Base-by-base conservation (phyloP, 2,888 invertebrate genomes). In the Spatulosminthurus flaviceps region DNA sequence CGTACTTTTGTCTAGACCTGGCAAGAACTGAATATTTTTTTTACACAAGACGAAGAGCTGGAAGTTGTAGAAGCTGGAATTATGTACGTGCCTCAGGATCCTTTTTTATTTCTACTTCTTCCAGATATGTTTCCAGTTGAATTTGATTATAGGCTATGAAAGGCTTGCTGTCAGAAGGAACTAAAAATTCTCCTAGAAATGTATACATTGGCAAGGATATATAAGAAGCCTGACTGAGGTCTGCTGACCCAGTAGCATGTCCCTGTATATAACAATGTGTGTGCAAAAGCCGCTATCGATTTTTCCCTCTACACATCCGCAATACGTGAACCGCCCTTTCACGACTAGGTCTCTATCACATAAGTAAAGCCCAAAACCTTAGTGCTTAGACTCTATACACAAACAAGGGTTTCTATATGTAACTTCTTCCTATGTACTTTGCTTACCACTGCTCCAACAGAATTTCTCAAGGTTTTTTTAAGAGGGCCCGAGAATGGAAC, bases 241-340 rank as follows among this genome's bases (percentile, higher is more conserved):
- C 64, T 64, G 64, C 24, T 64, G 64, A 64, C 64, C 64, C 7
- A 64, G 26, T 24, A 24, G 22, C 24, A 22, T 64, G 24, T 64
- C 24, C 7, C 29, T 69, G 16, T 29, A 7, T 26, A 29, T 26
- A 29, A 24, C 28, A n/a, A 7, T 69, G 34, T 34, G 24, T 69
- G 69, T 69, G 69, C 29, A 69, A 69, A 69, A 69, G 69, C 34
- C 34, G 34, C 29, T 69, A 69, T 69, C 69, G 69, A 69, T 69
- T 69, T 69, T 69, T 69, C 69, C 29, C 34, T 34, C 34, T 69
- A 69, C 69, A 69, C 69, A 69, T 69, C 69, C 69, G 69, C 69
- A 69, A 69, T 69, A 69, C 69, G 69, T 69, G 69, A 69, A 71
- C 70, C 70, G 70, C 70, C 70, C 70, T 71, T 29, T 24, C 26